phyloP scores from a whole-genome alignment of 2,888 invertebrate species.

The Nemapogon koenigi region DNA sequence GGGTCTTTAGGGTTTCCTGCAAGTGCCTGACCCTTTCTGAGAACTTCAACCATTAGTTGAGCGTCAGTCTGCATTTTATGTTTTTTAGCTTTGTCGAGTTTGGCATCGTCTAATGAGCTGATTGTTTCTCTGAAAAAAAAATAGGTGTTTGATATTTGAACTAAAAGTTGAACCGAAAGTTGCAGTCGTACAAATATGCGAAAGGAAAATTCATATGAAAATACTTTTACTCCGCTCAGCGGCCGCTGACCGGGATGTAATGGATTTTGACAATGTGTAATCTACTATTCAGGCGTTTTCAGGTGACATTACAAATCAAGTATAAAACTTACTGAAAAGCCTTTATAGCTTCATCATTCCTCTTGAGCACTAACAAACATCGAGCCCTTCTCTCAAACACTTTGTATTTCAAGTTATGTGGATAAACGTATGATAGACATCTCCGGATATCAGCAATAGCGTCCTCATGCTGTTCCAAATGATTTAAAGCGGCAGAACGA shows the following conservation, averaged over 20 bases:
- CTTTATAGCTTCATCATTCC: constrained; percentile 67
- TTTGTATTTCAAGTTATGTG: constrained; percentile 76
- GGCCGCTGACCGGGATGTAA: too few relatives aligned
- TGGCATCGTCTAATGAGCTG: constrained; percentile 71
- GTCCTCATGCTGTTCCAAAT: constrained; percentile 70
- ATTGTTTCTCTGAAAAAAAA: constrained; percentile 68
- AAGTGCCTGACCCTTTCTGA: constrained; percentile 65
- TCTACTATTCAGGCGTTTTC: too few relatives aligned
- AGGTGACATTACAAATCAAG: too few relatives aligned
- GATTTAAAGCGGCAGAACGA: constrained; percentile 80
- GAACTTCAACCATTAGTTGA: constrained; percentile 73
- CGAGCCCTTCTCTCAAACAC: constrained; percentile 76
- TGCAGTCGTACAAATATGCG: too few relatives aligned
- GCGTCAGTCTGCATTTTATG: constrained; percentile 70
- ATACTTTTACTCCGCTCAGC: too few relatives aligned
- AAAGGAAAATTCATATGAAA: too few relatives aligned
- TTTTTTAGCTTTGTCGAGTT: constrained; percentile 65
- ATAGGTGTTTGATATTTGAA: neutral
- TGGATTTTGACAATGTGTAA: too few relatives aligned
- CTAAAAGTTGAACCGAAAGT: neutral
- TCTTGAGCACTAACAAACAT: constrained; percentile 72
- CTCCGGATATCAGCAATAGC: constrained; percentile 76
- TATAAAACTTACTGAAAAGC: constrained; percentile 61
- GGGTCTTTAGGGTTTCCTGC: constrained; percentile 46
- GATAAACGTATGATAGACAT: constrained; percentile 71